Evolutionary conservation across 2,113 vertebrate species (phyloP).

Genomic region (Psilopogon haemacephalus): DNA sequence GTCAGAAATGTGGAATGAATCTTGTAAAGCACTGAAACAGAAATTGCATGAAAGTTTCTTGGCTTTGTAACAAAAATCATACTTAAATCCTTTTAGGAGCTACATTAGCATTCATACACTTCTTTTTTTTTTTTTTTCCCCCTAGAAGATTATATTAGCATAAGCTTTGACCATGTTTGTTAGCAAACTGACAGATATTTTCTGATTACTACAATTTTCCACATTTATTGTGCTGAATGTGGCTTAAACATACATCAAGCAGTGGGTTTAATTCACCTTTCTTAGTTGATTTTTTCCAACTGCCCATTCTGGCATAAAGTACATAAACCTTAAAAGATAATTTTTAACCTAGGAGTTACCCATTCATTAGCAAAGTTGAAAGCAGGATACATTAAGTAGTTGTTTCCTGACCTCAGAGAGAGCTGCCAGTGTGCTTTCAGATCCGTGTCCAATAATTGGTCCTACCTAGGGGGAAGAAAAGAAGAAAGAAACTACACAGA

Average conservation of each 20-base stretch:
- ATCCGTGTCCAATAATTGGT: conserved; percentile 51
- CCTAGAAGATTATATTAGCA: neutral
- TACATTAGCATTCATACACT: neutral
- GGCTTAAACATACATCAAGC: neutral
- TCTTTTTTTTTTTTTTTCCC: neutral
- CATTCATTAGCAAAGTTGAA: conserved; percentile 60
- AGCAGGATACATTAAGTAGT: conserved; percentile 49
- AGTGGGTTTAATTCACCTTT: neutral
- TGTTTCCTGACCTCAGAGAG: conserved; percentile 43
- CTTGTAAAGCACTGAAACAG: neutral
- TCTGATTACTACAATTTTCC: neutral
- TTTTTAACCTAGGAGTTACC: conserved; percentile 77
- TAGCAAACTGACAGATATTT: neutral
- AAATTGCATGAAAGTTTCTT: neutral
- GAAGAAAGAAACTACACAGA: conserved; percentile 10
- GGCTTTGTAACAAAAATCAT: neutral
- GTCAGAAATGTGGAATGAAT: neutral
- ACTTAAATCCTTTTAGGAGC: neutral
- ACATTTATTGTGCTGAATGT: fast-evolving
- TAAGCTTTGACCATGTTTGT: neutral
- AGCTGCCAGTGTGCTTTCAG: conserved; percentile 41
- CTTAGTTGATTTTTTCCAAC: neutral
- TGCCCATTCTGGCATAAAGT: conserved; percentile 40
- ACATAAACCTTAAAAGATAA: conserved; percentile 71
- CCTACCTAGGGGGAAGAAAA: conserved; percentile 40